These are phyloP conservation scores for Nematolebias whitei DNA, from an alignment of 2,113 vertebrate genomes.

Conservation along the genomic window DNA sequence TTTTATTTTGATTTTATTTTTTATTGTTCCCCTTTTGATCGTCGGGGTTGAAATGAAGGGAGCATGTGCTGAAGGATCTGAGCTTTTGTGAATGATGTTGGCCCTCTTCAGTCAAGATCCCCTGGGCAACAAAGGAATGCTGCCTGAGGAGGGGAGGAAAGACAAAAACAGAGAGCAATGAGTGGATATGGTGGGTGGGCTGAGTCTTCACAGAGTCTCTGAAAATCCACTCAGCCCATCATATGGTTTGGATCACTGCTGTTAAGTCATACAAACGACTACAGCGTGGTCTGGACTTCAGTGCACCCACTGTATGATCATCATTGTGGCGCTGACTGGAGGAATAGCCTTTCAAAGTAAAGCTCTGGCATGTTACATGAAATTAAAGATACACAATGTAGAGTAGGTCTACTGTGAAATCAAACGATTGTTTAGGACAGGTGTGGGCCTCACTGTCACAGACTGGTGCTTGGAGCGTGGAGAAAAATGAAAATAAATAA, in stretches of 20 bases:
- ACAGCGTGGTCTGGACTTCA: conserved; percentile 49
- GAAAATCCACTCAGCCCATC: conserved; percentile 66
- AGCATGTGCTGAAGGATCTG: conserved; percentile 67
- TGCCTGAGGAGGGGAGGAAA: conserved; percentile 64
- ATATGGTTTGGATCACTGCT: conserved; percentile 77
- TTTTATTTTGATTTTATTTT: conserved; percentile 21
- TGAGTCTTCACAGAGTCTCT: conserved; percentile 59
- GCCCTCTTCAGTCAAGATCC: conserved; percentile 63
- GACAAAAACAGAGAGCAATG: conserved; percentile 34
- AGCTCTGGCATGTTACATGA: conserved; percentile 23
- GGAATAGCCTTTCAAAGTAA: conserved; percentile 43
- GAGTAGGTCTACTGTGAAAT: conserved; percentile 26
- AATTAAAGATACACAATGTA: conserved; percentile 10
- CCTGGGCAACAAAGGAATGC: conserved; percentile 69
- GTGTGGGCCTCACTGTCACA: conserved; percentile 27
- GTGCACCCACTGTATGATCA: conserved; percentile 41
- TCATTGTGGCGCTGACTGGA: conserved; percentile 37
- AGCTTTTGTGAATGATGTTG: conserved; percentile 67
- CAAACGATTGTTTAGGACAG: conserved; percentile 33
- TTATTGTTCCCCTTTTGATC: conserved; percentile 67
- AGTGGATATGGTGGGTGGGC: conserved; percentile 73
- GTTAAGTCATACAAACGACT: conserved; percentile 64
- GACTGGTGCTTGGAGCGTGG: background rate
- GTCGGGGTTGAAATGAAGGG: conserved; percentile 49
- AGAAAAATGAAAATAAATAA: conserved; percentile 1